phyloP scores from a whole-genome alignment of 2,888 invertebrate genomes.

The Drosophila fungiperda region DNA sequence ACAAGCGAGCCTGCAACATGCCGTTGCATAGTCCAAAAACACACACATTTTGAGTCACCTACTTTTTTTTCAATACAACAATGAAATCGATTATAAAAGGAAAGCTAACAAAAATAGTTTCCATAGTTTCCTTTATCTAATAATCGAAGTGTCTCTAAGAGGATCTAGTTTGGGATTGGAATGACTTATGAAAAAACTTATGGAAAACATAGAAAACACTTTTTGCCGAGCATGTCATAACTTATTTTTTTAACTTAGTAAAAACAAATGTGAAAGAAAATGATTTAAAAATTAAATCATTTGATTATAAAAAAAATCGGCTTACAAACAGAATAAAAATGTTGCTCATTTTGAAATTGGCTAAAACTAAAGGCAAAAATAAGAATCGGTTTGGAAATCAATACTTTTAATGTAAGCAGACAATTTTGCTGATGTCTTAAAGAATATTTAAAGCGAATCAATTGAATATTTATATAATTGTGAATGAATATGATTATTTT shows the following conservation, averaged over 20 bases:
- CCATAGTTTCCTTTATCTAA: too few species aligned
- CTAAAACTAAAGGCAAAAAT: not conserved
- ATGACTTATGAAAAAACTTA: not conserved
- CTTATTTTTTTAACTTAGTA: not conserved
- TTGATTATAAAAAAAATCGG: not conserved
- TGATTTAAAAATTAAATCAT: not conserved
- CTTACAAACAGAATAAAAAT: not conserved
- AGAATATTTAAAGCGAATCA: not conserved
- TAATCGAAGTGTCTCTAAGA: too few species aligned
- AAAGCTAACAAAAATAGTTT: not conserved
- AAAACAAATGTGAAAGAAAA: not conserved
- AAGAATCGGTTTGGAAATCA: not conserved
- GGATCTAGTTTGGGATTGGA: not conserved
- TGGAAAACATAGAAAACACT: not conserved
- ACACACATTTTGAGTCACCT: slow-evolving; percentile 20
- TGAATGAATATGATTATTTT: not conserved
- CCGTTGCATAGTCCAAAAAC: slow-evolving; percentile 42
- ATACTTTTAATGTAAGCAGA: not conserved
- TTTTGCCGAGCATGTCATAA: not conserved
- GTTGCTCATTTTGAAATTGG: slow-evolving; percentile 2
- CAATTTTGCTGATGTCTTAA: too few species aligned
- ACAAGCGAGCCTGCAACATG: not conserved
- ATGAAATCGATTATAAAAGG: not conserved
- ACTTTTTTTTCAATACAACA: slow-evolving; percentile 6
- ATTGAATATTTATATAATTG: not conserved